Conservation (phyloP, 2,113 vertebrate genomes). For the Oreochromis aureus region DNA sequence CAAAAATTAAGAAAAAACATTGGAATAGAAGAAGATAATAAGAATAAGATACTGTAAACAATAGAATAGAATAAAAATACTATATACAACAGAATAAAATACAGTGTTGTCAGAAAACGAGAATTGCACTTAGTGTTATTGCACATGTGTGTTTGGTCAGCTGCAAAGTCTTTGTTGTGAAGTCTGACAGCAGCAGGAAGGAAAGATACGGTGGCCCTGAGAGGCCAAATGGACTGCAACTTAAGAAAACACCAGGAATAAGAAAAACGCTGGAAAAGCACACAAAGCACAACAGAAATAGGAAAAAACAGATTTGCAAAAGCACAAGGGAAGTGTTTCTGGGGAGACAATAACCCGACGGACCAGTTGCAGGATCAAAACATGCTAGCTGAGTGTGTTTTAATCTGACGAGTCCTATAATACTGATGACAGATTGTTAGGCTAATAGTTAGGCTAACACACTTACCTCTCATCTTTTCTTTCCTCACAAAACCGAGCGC, state of each 20-base stretch:
- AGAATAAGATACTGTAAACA: background rate
- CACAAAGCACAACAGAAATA: background rate
- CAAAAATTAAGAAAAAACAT: background rate
- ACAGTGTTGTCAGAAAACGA: background rate
- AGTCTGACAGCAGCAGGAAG: background rate
- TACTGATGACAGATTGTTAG: background rate
- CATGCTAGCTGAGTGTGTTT: background rate
- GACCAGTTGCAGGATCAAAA: background rate
- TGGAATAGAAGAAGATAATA: background rate
- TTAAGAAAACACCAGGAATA: background rate
- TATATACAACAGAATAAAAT: background rate
- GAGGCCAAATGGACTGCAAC: background rate
- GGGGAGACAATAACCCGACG: background rate
- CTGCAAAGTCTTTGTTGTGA: background rate
- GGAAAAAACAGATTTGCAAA: background rate
- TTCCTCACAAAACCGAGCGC: background rate
- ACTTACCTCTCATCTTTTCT: background rate
- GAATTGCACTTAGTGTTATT: background rate
- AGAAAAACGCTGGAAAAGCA: background rate
- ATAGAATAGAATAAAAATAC: background rate
- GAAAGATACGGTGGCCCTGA: background rate
- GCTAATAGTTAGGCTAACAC: background rate
- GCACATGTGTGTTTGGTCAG: background rate
- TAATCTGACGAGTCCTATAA: background rate
- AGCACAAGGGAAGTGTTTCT: background rate